Conservation (phyloP, 2,888 invertebrate genomes). For the Adineta ricciae region DNA sequence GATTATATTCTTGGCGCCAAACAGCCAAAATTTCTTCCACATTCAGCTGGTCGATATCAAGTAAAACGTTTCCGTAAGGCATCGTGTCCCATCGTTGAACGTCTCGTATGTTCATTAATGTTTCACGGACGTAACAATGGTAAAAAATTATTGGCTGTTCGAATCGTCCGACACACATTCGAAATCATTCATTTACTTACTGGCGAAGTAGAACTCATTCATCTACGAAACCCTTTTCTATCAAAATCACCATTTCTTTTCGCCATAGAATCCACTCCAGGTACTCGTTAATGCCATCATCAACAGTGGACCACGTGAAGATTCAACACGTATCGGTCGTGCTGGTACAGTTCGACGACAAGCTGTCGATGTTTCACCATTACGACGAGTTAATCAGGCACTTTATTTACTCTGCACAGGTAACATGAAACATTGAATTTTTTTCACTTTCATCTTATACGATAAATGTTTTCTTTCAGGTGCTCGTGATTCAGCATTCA, state of each 20-base stretch:
- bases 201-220: slow-evolving; percentile 50
- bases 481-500: slow-evolving; percentile 95
- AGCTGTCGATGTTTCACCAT: slow-evolving; percentile 95
- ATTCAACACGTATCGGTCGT: slow-evolving; percentile 97
- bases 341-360: slow-evolving; percentile 99
- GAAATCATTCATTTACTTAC: slow-evolving; percentile 77
- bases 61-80: slow-evolving; percentile 97
- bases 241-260: not conserved
- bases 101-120: slow-evolving; percentile 92
- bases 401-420: slow-evolving; percentile 98
- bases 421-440: not conserved
- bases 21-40: slow-evolving; percentile 61
- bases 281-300: slow-evolving; percentile 91
- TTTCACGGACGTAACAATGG: slow-evolving; percentile 99
- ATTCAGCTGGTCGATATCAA: slow-evolving; percentile 93
- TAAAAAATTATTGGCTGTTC: slow-evolving; percentile 95
- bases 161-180: slow-evolving; percentile 97
- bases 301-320: slow-evolving; percentile 97
- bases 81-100: slow-evolving; percentile 96
- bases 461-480: not conserved
- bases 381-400: slow-evolving; percentile 94
- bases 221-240: not conserved
- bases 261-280: slow-evolving; percentile 58
- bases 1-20: slow-evolving; percentile 34
- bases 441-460: not conserved